A percentile compares a stretch with the other conserved stretches of the same genome.
phyloP scores from a whole-genome alignment of 2,113 vertebrate species.

The Myiozetetes cayanensis region DNA sequence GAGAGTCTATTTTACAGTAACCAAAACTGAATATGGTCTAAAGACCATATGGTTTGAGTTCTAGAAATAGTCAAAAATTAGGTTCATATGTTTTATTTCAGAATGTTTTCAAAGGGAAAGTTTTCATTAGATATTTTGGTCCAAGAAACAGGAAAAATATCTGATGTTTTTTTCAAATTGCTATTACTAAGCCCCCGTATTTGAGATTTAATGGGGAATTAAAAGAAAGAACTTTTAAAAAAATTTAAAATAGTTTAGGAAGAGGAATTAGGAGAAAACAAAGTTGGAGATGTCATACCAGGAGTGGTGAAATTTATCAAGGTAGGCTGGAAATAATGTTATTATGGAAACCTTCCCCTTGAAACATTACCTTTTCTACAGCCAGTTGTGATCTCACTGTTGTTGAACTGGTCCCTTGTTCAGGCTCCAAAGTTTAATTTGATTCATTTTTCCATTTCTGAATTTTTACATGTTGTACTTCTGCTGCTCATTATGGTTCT shows the following conservation, averaged over 20 bases:
- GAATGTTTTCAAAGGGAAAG: not conserved
- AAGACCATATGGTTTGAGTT: not conserved
- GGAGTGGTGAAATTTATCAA: not conserved
- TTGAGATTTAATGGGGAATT: not conserved
- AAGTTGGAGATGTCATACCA: not conserved
- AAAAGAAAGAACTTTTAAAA: not conserved
- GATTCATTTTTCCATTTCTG: not conserved
- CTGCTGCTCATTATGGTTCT: not conserved
- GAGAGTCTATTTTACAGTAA: not conserved
- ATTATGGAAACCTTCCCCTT: not conserved
- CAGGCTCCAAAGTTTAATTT: not conserved
- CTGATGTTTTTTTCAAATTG: not conserved
- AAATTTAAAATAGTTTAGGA: not conserved
- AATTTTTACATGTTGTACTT: not conserved
- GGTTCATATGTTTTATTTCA: not conserved
- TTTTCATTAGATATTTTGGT: not conserved
- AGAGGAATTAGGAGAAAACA: not conserved
- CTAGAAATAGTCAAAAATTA: not conserved
- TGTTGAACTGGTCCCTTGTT: not conserved
- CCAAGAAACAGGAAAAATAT: not conserved
- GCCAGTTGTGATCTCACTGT: not conserved
- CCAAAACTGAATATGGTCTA: not conserved
- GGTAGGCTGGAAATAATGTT: not conserved
- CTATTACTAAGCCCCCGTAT: not conserved
- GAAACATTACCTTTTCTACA: not conserved